Conservation (phyloP, 35 echinoderm and acorn worm genomes). For the Holothuria glaberrima region DNA sequence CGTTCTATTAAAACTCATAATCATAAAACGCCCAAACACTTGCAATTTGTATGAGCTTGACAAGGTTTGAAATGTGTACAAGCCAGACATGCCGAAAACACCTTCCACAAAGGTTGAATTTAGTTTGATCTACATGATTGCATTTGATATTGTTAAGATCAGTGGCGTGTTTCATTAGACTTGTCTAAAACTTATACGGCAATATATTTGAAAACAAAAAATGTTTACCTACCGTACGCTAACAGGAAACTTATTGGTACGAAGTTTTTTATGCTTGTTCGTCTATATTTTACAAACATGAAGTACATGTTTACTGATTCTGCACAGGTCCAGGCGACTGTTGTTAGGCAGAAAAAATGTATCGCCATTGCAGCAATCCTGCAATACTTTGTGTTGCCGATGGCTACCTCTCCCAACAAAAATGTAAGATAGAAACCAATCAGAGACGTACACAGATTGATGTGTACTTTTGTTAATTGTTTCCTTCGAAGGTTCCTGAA, state of each 20-base stretch:
- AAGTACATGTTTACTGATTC: conserved; percentile 42
- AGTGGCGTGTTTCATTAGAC: too few species aligned
- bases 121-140: too few species aligned
- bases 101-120: too few species aligned
- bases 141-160: too few species aligned
- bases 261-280: not conserved
- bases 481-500: not conserved
- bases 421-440: conserved; percentile 38
- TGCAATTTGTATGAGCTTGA: too few species aligned
- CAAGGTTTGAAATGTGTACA: too few species aligned
- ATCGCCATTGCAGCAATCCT: not conserved
- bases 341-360: conserved; percentile 35
- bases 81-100: too few species aligned
- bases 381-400: not conserved
- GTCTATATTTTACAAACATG: not conserved
- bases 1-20: too few species aligned
- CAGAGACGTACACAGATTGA: conserved; percentile 4
- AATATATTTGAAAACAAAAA: not conserved
- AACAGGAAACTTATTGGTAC: not conserved
- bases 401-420: not conserved
- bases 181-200: too few species aligned
- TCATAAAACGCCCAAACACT: too few species aligned
- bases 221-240: not conserved
- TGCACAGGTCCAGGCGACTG: conserved; percentile 23
- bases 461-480: not conserved